phyloP scores from a whole-genome alignment of 2,113 vertebrate genomes.

The Cheilinus undulatus region DNA sequence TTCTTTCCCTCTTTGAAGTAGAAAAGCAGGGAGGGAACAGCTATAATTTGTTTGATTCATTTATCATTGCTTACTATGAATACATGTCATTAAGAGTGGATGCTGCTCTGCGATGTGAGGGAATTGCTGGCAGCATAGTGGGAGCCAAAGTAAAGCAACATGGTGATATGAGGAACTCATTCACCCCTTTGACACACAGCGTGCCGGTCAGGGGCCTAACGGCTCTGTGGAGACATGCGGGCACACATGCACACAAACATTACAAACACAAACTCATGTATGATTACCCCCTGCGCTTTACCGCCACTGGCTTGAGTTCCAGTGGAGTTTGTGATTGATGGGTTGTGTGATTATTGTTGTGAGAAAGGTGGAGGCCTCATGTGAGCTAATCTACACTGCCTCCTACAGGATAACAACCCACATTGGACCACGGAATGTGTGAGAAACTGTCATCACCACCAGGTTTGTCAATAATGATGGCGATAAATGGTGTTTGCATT shows the following conservation, averaged over 20 bases:
- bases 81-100: slow-evolving; percentile 67
- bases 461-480: slow-evolving; percentile 39
- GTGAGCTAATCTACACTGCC: slow-evolving; percentile 71
- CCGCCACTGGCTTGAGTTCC: slow-evolving; percentile 25
- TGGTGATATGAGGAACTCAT: slow-evolving; percentile 63
- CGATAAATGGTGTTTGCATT: slow-evolving; percentile 42
- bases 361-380: slow-evolving; percentile 44
- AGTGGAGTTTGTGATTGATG: slow-evolving; percentile 63
- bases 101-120: slow-evolving; percentile 47
- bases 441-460: slow-evolving; percentile 44
- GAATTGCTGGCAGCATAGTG: slow-evolving; percentile 54
- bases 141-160: slow-evolving; percentile 58
- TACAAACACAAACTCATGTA: slow-evolving; percentile 35
- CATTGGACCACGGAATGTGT: slow-evolving; percentile 39
- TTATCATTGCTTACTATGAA: slow-evolving; percentile 66
- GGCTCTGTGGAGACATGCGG: slow-evolving; percentile 40
- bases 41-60: slow-evolving; percentile 72
- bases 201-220: slow-evolving; percentile 40
- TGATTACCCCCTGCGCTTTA: slow-evolving; percentile 40
- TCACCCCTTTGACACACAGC: slow-evolving; percentile 57
- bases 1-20: slow-evolving; percentile 60
- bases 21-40: slow-evolving; percentile 23
- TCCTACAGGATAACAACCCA: slow-evolving; percentile 70
- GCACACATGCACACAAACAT: slow-evolving; percentile 5
- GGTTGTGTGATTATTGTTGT: slow-evolving; percentile 48